Evolutionary conservation across 1,140 invertebrate genomes (phyloP).

Genomic region (Musca vetustissima): DNA sequence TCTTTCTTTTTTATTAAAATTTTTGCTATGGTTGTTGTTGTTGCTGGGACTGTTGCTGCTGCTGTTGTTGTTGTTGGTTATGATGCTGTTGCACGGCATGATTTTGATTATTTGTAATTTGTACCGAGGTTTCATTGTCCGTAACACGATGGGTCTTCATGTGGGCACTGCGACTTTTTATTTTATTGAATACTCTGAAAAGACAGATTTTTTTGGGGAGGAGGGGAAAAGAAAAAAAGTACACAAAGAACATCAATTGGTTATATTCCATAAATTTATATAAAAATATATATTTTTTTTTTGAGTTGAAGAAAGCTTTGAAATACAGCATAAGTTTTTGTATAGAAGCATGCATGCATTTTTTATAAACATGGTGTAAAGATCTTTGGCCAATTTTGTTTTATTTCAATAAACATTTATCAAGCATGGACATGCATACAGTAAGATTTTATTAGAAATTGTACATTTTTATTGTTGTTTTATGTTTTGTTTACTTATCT

Average conservation of each 20-base stretch:
- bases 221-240: no score
- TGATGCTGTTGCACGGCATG: conserved; percentile 25
- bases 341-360: not conserved
- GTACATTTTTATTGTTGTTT: no score
- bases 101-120: conserved; percentile 27
- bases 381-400: no score
- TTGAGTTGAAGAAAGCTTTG: not conserved
- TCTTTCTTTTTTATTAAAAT: conserved; percentile 11
- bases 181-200: conserved; percentile 91
- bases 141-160: conserved; percentile 94
- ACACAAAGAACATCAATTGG: not conserved
- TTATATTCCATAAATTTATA: not conserved
- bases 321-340: not conserved
- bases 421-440: no score
- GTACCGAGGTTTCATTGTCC: conserved; percentile 57
- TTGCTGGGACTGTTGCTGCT: conserved; percentile 24
- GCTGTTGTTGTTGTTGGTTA: conserved; percentile 28
- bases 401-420: no score
- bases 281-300: not conserved
- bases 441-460: no score
- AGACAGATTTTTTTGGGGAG: not conserved
- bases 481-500: no score
- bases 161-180: conserved; percentile 96
- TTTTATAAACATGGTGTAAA: not conserved
- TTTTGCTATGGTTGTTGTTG: conserved; percentile 25